Base-by-base conservation (phyloP, 2,113 vertebrate genomes). In the Phoenicopterus ruber region DNA sequence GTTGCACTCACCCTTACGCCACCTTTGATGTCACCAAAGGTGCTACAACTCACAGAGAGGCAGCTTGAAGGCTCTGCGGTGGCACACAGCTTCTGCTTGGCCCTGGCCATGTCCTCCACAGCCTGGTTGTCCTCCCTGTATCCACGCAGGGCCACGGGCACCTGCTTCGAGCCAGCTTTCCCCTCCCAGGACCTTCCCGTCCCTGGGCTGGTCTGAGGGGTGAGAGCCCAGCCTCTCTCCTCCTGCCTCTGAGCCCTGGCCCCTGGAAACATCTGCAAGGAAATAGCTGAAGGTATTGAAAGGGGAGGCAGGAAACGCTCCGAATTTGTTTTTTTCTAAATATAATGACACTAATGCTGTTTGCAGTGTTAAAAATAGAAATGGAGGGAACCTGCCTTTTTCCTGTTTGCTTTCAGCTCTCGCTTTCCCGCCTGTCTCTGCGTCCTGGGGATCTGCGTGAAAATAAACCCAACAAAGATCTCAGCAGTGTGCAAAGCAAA, bases 331-430 rank as follows among this genome's bases (percentile, higher is more conserved):
- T 90, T 85, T 88, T 84, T 40, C 93, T 97, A 96, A 97, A 96
- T 96, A 94, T 95, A 82, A 88, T 91, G 90, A 84, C 54, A 93
- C 46, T 88, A 90, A 92, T 92, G 90, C 71, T 96, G 82, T 90
- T 97, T 92, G 78, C 46, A 92, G 74, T 58, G 77, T 95, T 96
- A 96, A 97, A 97, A 97, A 97, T 97, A 97, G 94, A 78, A 88
- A 55, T 20, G 7, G 40, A 95, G 69, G 36, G 83, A 97, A 96
- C 93, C 87, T 96, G 96, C 91, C 94, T 95, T 93, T 94, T 96
- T 97, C 95, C 96, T 98, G 95, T 96, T 97, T 97, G 88, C 91
- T 96, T 95, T 94, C 69, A 94, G 88, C 93, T 95, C 94, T 96
- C 34, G 10, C 93, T 90, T 92, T 93, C 47, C 67, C 29, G 76